Evolutionary conservation across 2,113 vertebrate genomes (phyloP).

Genomic region (Haemorhous mexicanus): DNA sequence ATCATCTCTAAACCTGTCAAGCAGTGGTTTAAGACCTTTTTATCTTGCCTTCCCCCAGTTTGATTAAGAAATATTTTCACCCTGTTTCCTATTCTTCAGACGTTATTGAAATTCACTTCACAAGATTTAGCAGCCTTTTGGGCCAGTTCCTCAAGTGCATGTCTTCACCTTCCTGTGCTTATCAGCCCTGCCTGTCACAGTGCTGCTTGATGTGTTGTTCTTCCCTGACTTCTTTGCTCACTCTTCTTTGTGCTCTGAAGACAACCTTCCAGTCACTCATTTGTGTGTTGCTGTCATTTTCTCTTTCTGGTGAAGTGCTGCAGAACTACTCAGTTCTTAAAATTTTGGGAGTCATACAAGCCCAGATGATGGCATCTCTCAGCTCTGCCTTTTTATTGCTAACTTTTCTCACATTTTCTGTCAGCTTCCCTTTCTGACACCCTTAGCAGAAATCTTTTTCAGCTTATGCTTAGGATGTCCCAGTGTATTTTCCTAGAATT

Average conservation of each 20-base stretch:
- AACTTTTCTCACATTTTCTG: background rate
- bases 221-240: background rate
- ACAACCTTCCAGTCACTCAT: background rate
- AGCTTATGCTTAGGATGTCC: background rate
- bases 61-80: slow-evolving; percentile 24
- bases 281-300: background rate
- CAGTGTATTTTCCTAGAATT: background rate
- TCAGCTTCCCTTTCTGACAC: background rate
- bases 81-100: background rate
- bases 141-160: background rate
- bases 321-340: background rate
- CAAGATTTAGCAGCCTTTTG: slow-evolving; percentile 3
- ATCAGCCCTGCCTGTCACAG: background rate
- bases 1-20: background rate
- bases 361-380: background rate
- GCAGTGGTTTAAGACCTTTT: background rate
- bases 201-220: background rate
- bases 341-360: background rate
- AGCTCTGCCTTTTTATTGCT: background rate
- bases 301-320: background rate
- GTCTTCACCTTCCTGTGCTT: background rate
- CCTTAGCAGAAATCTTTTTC: background rate
- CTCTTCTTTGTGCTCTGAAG: background rate
- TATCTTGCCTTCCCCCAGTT: background rate
- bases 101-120: slow-evolving; percentile 4